Base-by-base conservation (phyloP, 1,140 invertebrate genomes). In the Brachionus paranguensis region DNA sequence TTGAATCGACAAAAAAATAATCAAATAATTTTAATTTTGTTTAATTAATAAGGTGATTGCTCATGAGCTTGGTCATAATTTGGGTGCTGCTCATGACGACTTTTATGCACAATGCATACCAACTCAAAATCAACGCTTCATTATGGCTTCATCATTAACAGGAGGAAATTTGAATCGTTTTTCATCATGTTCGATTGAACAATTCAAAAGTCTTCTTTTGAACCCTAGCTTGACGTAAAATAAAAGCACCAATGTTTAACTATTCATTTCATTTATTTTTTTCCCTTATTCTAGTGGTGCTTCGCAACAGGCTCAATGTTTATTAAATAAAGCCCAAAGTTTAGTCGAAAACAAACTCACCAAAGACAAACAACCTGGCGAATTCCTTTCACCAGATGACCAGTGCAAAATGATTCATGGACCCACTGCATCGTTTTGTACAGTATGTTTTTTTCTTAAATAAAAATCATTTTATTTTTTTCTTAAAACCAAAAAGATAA, bases 351-450 rank as follows among this genome's bases (percentile, higher is more conserved):
- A 20, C 10, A 5, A 60, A 0, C 11, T 24, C 12, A 45, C 41
- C 33, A 10, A 55, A 8, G 20, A 53, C 10, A 45, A 45, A 76
- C 45, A n/a, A 27, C 53, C 53, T 3, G 78, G 78, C 24, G 41
- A 64, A 11, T 64, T 43, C 17, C 60, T 41, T 11, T 37, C 78
- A 17, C 11, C 78, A 12, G 53, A 81, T 43, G 78, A 81, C 12
- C 78, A 81, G 27, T 81, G 78, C 27, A 81, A 81, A 81, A 81
- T 81, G 78, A 64, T 29, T 12, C 37, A 81, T 12, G 78, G 78
- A 24, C 27, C 53, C 1, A 53, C 76, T 33, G 76, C 76, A 6
- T 17, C 76, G 0, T 79, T 79, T 64, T 79, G 33, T 29, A 55
- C 45, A 17, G 76, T 79, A 78, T 20, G 27, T 3, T 17, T 68